These are phyloP conservation scores for Entomyzon cyanotis DNA, from an alignment of 2,113 vertebrate genomes.

Conservation along the genomic window DNA sequence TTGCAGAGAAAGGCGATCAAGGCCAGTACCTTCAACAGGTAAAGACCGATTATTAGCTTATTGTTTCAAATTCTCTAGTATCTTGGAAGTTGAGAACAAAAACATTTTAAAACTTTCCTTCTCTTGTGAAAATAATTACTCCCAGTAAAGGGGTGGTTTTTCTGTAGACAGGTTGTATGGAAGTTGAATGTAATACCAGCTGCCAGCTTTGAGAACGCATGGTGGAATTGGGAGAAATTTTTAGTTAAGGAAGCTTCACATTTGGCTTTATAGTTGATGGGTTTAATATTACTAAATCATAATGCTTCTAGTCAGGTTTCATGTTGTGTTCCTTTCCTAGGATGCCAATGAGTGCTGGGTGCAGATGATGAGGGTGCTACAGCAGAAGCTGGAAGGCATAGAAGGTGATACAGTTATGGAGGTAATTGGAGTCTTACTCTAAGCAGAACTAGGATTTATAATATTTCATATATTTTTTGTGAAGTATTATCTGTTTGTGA, in stretches of 20 bases:
- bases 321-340: constrained; percentile 61
- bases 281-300: neutral
- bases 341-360: constrained; percentile 99
- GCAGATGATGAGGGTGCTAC: constrained; percentile 95
- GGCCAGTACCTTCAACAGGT: constrained; percentile 99
- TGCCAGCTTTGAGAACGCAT: neutral
- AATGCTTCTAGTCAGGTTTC: neutral
- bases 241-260: neutral
- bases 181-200: neutral
- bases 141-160: neutral
- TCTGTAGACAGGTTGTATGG: neutral
- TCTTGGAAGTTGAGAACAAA: neutral
- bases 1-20: constrained; percentile 98
- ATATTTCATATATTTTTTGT: neutral
- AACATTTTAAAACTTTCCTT: neutral
- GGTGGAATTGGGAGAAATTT: neutral
- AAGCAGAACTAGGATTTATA: neutral
- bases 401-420: constrained; percentile 89
- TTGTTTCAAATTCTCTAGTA: neutral
- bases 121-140: neutral
- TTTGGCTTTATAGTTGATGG: neutral
- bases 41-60: neutral
- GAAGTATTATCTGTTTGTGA: neutral
- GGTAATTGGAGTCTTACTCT: constrained; percentile 72
- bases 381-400: constrained; percentile 93